A percentile compares a stretch with the other conserved stretches of the same genome.
Conservation (phyloP, 2,888 invertebrate genomes). For the Bimastos eiseni region DNA sequence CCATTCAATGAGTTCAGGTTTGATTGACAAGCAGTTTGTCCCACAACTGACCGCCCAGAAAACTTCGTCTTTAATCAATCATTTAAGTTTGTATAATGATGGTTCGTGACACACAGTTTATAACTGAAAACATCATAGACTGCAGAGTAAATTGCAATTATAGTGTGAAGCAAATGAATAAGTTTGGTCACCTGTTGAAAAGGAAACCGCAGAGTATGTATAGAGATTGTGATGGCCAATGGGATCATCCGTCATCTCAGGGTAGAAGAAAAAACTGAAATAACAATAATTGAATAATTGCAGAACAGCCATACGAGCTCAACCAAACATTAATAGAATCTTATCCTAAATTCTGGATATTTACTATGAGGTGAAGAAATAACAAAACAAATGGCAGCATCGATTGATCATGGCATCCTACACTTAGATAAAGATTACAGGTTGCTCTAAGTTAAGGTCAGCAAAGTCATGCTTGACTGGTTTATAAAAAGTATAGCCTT, state of each 20-base stretch:
- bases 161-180: not conserved
- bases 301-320: not conserved
- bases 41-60: no score
- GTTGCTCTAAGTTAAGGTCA: no score
- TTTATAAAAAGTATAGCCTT: no score
- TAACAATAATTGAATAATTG: not conserved
- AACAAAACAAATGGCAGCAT: not conserved
- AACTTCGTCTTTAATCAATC: not conserved
- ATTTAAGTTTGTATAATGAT: not conserved
- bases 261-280: conserved; percentile 27
- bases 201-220: conserved; percentile 18
- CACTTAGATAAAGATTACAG: no score
- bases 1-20: no score
- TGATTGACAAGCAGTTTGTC: no score
- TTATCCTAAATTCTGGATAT: not conserved
- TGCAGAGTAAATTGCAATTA: not conserved
- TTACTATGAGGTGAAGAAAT: not conserved
- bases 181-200: conserved; percentile 13
- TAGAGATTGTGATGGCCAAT: not conserved
- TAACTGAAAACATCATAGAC: not conserved
- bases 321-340: not conserved
- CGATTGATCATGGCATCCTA: no score
- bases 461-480: no score
- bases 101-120: not conserved
- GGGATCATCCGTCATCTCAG: conserved; percentile 15